Conservation (phyloP, 2,113 vertebrate genomes). For the Hyaena hyaena region DNA sequence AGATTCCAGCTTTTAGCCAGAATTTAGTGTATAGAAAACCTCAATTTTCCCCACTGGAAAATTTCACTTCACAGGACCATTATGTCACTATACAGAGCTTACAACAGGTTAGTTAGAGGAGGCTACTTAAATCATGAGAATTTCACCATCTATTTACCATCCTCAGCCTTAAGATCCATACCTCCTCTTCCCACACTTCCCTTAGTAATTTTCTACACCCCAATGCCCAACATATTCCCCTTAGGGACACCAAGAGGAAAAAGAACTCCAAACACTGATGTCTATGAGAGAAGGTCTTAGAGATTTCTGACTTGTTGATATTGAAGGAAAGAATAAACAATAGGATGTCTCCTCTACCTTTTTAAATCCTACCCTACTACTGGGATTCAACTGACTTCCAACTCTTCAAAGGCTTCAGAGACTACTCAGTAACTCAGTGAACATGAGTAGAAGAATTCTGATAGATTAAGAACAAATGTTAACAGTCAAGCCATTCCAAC, state of each 20-base stretch:
- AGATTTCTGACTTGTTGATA: constrained; percentile 76
- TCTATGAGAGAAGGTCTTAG: neutral
- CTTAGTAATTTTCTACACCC: neutral
- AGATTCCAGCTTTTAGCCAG: neutral
- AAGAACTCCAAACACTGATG: neutral
- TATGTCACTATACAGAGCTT: neutral
- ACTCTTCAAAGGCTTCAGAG: constrained; percentile 13
- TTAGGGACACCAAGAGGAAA: neutral
- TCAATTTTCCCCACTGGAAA: neutral
- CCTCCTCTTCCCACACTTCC: neutral
- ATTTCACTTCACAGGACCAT: constrained; percentile 33
- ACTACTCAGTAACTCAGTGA: constrained; percentile 65
- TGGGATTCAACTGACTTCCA: constrained; percentile 61
- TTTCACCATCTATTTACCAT: neutral
- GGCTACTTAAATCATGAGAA: neutral
- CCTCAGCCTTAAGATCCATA: neutral
- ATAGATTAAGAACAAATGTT: constrained; percentile 82
- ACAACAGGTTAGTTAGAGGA: neutral
- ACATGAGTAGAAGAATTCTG: constrained; percentile 63
- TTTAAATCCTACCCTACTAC: constrained; percentile 63
- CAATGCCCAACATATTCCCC: neutral
- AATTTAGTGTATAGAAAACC: constrained; percentile 5
- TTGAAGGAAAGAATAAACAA: constrained; percentile 72
- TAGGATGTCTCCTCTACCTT: constrained; percentile 51
- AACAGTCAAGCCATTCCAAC: constrained; percentile 64